Evolutionary conservation across 2,888 invertebrate genomes (phyloP).

Genomic region (Campoplex capitator): DNA sequence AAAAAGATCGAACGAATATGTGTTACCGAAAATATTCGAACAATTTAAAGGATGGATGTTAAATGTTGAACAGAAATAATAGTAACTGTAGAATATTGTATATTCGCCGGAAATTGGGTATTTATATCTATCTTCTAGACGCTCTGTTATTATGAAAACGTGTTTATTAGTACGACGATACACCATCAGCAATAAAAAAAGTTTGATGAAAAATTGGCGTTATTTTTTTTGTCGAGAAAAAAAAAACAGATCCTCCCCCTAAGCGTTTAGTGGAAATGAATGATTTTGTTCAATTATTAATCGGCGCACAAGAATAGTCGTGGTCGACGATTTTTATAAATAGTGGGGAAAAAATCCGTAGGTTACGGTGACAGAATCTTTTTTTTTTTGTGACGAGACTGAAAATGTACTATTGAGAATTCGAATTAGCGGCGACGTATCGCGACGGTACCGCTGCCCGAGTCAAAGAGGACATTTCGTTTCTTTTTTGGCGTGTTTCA

Average conservation of each 20-base stretch:
- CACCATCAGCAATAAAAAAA: conserved; percentile 53
- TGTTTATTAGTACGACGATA: conserved; percentile 54
- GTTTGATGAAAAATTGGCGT: conserved; percentile 36
- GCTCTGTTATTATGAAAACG: conserved; percentile 68
- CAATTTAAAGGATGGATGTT: conserved; percentile 71
- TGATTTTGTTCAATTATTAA: too few species aligned
- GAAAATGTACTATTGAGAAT: not conserved
- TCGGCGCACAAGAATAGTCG: not conserved
- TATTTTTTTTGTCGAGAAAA: not conserved
- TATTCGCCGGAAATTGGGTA: conserved; percentile 71
- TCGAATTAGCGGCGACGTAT: not conserved
- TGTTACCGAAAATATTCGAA: conserved; percentile 61
- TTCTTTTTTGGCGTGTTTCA: conserved; percentile 24
- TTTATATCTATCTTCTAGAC: conserved; percentile 72
- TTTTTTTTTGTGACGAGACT: conserved; percentile 1
- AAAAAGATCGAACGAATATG: conserved; percentile 44
- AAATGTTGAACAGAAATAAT: conserved; percentile 69
- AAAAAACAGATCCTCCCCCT: not conserved
- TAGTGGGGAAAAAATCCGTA: not conserved
- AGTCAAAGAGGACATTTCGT: not conserved
- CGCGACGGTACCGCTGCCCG: not conserved
- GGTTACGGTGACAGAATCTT: not conserved
- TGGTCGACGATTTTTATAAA: not conserved
- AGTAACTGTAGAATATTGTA: conserved; percentile 73
- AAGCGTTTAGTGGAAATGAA: too few species aligned